Evolutionary conservation across 2,113 vertebrate species (phyloP).

Genomic region (Opisthocomus hoazin): DNA sequence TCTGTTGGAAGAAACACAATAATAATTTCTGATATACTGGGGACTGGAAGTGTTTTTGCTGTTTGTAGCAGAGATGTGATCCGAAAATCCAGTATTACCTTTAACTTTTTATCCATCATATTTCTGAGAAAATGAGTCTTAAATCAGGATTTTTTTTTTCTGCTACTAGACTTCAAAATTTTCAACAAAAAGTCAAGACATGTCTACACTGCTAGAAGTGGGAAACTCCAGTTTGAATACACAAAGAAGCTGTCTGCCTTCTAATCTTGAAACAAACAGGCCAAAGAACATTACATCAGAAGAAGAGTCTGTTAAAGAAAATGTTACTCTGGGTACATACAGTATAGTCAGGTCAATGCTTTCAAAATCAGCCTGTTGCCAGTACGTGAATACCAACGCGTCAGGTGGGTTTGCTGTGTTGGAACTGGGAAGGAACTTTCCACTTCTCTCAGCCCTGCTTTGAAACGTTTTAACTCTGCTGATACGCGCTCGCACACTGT

Average conservation of each 20-base stretch:
- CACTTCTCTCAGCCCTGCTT: background rate
- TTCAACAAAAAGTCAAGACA: background rate
- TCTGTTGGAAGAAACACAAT: background rate
- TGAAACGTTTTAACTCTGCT: background rate
- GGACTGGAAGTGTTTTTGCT: background rate
- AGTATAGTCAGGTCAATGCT: background rate
- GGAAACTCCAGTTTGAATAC: background rate
- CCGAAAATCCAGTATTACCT: background rate
- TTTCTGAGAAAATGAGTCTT: background rate
- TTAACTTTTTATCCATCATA: background rate
- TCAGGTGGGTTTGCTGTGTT: background rate
- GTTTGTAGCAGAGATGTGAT: background rate
- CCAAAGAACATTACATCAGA: background rate
- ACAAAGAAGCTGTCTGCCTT: background rate
- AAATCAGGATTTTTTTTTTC: background rate
- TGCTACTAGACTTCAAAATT: conserved; percentile 27
- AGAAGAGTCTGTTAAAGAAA: background rate
- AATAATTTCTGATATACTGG: background rate
- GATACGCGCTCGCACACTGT: background rate
- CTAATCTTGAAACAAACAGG: background rate
- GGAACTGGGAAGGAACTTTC: background rate
- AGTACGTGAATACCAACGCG: background rate
- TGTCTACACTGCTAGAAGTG: background rate
- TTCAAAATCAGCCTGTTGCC: background rate
- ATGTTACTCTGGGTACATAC: conserved; percentile 34